Evolutionary conservation across 2,113 vertebrate genomes (phyloP), one percentile per base, ranked within the genome.

Genomic region (Larimichthys polyactis): DNA sequence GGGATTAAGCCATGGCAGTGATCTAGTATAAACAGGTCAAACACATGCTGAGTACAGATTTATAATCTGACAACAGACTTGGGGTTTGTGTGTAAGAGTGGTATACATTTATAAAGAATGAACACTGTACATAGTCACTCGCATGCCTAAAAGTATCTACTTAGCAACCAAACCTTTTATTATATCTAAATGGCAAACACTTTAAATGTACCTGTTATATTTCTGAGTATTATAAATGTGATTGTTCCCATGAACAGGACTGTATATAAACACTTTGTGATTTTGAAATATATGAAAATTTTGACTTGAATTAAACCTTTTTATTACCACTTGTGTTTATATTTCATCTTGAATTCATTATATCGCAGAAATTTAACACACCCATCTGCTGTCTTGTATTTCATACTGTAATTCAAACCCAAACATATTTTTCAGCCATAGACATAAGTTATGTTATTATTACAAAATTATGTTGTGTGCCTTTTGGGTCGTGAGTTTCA

Each of bases 1-100:
- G 46, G 40, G 71, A 85, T 75, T 82, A 80, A 71, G 16, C 22
- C n/a, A 7, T 62, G 16, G 77, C 24, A 62, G 22, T 5, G 12
- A 51, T 69, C 51, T 57, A 36, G 16, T 58, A 32, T 64, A 88
- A 84, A 79, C 77, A 49, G 81, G 83, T 81, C 78, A 80, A 43
- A 65, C 29, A 17, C 7, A 15, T 15, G 24, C 29, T 83, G 20
- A 78, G 71, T 40, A 54, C 51, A 76, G 3, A 29, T 78, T 67
- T 62, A 48, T 85, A 78, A 86, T 83, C 74, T 52, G 5, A n/a
- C 52, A 75, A 36, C 75, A 78, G 75, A 69, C 67, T 48, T 72
- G 27, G 57, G 19, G 16, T 55, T 81, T 67, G n/a, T 43, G 64
- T 52, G 29, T 60, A 3, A 58, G 3, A 58, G 17, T 17, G 48